Conservation (phyloP, 2,113 vertebrate genomes). For the Neotragus moschatus region DNA sequence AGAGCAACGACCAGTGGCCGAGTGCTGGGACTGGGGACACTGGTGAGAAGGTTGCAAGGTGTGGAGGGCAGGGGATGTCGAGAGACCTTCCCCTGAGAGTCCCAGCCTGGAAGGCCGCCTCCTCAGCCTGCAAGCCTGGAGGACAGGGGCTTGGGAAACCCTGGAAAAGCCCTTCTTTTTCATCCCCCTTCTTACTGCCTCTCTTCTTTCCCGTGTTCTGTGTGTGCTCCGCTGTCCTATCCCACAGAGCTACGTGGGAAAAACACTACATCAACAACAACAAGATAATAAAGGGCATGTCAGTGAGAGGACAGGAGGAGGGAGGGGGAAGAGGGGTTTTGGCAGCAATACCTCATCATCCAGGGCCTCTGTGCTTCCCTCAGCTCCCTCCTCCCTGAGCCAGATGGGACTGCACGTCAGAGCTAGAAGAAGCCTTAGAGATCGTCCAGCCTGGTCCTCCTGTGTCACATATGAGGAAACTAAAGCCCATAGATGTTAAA, state of each 20-base stretch:
- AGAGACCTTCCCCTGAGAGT: neutral
- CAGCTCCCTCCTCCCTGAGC: neutral
- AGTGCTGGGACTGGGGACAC: neutral
- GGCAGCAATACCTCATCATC: conserved; percentile 15
- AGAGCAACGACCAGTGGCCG: neutral
- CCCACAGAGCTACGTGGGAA: conserved; percentile 32
- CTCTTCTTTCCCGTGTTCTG: neutral
- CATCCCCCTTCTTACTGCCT: neutral
- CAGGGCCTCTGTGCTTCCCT: neutral
- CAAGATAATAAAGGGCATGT: conserved; percentile 36
- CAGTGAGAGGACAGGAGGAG: neutral
- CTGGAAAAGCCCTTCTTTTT: neutral
- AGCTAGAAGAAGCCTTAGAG: neutral
- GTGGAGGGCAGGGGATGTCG: neutral
- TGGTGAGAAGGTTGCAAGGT: neutral
- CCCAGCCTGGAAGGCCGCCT: neutral
- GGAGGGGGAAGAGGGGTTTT: neutral
- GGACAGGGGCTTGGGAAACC: neutral
- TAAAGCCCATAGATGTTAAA: neutral
- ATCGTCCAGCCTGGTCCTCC: neutral
- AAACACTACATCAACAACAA: neutral
- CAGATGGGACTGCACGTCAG: neutral
- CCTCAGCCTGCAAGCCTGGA: neutral
- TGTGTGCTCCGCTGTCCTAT: neutral
- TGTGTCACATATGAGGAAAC: neutral